Percentiles rank a stretch among this genome's conserved stretches.
phyloP scores from a whole-genome alignment of 2,113 vertebrate species.

The Pipra filicauda region DNA sequence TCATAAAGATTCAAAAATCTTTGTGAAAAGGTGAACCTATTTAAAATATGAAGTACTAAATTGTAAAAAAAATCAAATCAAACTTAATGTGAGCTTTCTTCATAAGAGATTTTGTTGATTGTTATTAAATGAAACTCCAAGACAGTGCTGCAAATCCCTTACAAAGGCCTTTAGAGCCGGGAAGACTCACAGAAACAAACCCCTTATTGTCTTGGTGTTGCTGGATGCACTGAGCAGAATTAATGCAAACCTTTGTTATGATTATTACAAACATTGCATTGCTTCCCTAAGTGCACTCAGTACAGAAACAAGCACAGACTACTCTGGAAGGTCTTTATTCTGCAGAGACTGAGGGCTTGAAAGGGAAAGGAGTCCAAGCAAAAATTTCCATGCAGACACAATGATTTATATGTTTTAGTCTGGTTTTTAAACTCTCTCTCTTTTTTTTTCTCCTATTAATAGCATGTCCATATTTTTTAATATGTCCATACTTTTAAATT shows the following conservation, averaged over 20 bases:
- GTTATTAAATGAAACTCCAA: not conserved
- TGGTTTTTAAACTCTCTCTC: rapidly evolving
- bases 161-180: not conserved
- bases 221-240: not conserved
- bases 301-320: not conserved
- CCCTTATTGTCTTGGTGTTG: not conserved
- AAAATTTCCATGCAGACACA: not conserved
- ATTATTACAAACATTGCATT: not conserved
- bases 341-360: not conserved
- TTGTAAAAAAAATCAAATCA: not conserved
- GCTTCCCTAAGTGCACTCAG: not conserved
- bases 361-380: not conserved
- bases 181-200: not conserved
- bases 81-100: not conserved
- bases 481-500: not conserved
- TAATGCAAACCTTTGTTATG: not conserved
- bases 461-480: not conserved
- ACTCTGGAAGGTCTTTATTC: not conserved
- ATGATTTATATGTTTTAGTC: not conserved
- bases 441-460: not conserved
- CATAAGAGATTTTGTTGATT: not conserved
- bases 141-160: not conserved
- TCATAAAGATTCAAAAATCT: not conserved
- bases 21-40: not conserved
- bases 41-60: not conserved